phyloP scores from a whole-genome alignment of 2,797 vertebrate genomes.

The Clarias platycephalus region DNA sequence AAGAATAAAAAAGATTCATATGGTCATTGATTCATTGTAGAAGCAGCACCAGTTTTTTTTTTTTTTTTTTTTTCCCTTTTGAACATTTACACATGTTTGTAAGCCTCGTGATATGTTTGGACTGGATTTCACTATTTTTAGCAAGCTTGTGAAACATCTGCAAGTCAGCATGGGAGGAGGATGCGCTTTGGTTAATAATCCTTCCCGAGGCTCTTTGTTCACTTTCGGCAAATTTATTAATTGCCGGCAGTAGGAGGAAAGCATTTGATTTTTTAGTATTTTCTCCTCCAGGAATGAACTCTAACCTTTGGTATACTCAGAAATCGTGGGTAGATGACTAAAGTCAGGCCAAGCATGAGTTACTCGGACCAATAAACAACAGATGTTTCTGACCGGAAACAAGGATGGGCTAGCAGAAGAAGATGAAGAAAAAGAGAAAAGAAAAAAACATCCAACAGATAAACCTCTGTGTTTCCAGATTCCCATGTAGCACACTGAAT shows the following conservation, averaged over 20 bases:
- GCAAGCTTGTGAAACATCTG: conserved; percentile 49
- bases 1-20: conserved; percentile 40
- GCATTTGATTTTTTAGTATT: conserved; percentile 48
- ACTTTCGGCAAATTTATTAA: conserved; percentile 35
- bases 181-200: conserved; percentile 28
- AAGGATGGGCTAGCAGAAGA: conserved; percentile 42
- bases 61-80: conserved; percentile 34
- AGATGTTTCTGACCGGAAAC: conserved; percentile 65
- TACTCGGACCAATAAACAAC: conserved; percentile 64
- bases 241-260: conserved; percentile 40
- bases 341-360: conserved; percentile 57
- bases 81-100: conserved; percentile 45
- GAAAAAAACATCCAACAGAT: conserved; percentile 38
- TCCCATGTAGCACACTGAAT: conserved; percentile 1
- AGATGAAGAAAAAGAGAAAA: conserved; percentile 3
- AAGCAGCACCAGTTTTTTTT: conserved; percentile 22
- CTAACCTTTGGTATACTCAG: conserved; percentile 54
- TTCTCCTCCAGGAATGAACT: conserved; percentile 57
- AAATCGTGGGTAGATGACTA: conserved; percentile 60
- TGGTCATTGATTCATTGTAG: conserved; percentile 39
- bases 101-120: conserved; percentile 42
- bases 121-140: conserved; percentile 42
- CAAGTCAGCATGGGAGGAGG: conserved; percentile 26
- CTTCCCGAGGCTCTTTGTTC: conserved; percentile 36
- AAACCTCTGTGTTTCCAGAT: conserved; percentile 11